phyloP scores from a whole-genome alignment of 1,140 invertebrate species.

The Melitaea cinxia region DNA sequence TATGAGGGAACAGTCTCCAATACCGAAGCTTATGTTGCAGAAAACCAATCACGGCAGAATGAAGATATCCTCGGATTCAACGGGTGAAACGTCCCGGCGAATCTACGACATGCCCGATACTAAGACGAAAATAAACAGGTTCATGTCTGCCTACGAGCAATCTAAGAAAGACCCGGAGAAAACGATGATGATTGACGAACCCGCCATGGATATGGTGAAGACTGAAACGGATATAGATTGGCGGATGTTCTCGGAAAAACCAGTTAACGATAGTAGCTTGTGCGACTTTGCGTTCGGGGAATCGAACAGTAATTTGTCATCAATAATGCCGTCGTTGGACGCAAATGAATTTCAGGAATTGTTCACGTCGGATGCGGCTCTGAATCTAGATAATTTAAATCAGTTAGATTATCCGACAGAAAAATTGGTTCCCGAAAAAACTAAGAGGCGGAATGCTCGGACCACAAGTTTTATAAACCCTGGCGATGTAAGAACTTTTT shows the following conservation, averaged over 20 bases:
- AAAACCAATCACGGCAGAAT: conserved; percentile 65
- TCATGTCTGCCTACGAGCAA: conserved; percentile 39
- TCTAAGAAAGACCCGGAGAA: conserved; percentile 49
- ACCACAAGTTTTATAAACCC: conserved; percentile 46
- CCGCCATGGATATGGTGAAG: conserved; percentile 57
- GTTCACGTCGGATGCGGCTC: conserved; percentile 45
- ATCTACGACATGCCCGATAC: conserved; percentile 53
- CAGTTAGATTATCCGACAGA: conserved; percentile 40
- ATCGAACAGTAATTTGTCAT: conserved; percentile 41
- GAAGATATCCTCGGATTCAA: conserved; percentile 47
- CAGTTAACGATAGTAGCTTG: conserved; percentile 47
- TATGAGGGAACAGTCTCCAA: conserved; percentile 70
- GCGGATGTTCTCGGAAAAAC: conserved; percentile 40
- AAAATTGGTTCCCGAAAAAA: conserved; percentile 42
- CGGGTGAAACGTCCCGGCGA: conserved; percentile 38
- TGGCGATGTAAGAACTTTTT: conserved; percentile 27
- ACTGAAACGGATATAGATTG: conserved; percentile 60
- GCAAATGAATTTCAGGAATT: conserved; percentile 57
- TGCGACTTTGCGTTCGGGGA: conserved; percentile 62
- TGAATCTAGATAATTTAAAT: conserved; percentile 50
- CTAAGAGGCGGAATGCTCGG: conserved; percentile 43
- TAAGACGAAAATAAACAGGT: conserved; percentile 37
- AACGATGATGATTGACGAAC: conserved; percentile 51
- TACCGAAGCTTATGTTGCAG: conserved; percentile 70
- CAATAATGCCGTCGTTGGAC: conserved; percentile 50